These are phyloP conservation scores for Episyrphus balteatus DNA, from an alignment of 1,140 invertebrate species.

Conservation along the genomic window DNA sequence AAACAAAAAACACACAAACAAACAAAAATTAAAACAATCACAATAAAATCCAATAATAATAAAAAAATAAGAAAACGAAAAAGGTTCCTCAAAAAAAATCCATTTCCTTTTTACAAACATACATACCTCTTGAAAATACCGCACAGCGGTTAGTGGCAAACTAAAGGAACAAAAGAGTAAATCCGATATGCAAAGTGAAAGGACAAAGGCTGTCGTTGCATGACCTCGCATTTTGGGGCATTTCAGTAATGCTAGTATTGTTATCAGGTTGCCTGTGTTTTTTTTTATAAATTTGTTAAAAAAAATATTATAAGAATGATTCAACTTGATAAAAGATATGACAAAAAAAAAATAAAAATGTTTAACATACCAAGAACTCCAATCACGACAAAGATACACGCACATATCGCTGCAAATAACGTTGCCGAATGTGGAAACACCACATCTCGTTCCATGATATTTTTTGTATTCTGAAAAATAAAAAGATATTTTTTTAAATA, in stretches of 20 bases:
- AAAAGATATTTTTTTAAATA: no score
- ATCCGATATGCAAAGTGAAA: slow-evolving; percentile 75
- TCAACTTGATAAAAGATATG: neutral
- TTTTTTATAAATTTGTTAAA: slow-evolving; percentile 16
- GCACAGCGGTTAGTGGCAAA: slow-evolving; percentile 68
- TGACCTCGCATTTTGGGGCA: slow-evolving; percentile 65
- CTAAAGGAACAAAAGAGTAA: slow-evolving; percentile 75
- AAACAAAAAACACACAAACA: neutral
- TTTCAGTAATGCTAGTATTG: slow-evolving; percentile 60
- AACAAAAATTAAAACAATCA: neutral
- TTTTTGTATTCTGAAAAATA: no score
- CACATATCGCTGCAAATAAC: slow-evolving; percentile 60
- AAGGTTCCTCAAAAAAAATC: neutral
- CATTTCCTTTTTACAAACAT: neutral
- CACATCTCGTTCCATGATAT: slow-evolving; percentile 13
- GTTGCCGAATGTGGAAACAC: slow-evolving; percentile 60
- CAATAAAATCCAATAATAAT: neutral
- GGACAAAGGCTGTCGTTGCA: slow-evolving; percentile 78
- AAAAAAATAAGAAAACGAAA: neutral
- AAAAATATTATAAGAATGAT: slow-evolving; percentile 1
- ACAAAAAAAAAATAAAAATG: slow-evolving; percentile 2
- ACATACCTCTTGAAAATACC: slow-evolving; percentile 60
- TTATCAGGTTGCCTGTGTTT: slow-evolving; percentile 73
- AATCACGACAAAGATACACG: slow-evolving; percentile 64
- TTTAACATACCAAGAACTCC: slow-evolving; percentile 59